Evolutionary conservation across 2,113 vertebrate genomes (phyloP), one percentile per base, ranked within the genome.

Genomic region (Cyprinodon tularosa): DNA sequence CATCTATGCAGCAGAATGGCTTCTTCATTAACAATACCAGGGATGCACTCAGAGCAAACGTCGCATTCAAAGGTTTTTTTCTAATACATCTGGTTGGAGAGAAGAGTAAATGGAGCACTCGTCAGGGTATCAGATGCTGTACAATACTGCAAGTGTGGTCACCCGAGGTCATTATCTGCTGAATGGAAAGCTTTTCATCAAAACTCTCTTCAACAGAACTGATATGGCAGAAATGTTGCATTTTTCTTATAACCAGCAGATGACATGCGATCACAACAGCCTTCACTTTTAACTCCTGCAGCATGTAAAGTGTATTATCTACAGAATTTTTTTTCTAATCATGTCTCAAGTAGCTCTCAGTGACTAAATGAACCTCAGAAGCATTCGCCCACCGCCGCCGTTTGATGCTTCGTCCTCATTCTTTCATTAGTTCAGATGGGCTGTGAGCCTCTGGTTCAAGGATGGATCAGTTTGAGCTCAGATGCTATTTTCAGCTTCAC

Each of bases 361-460:
- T 20, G n/a, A 29, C 2, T 45, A 29, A 45, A 1, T 29, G 60
- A 74, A 48, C 70, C 66, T 71, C 44, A 22, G 45, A 39, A 61
- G 61, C 65, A 62, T 84, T 71, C 81, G 62, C 71, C 67, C 72
- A 66, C 15, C 6, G 63, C 76, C 57, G 29, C 75, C 10, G 57
- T 81, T 82, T 85, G 80, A 88, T 84, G 81, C 84, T 78, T 78
- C 86, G 82, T 84, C 86, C 83, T 75, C 82, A 83, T 87, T 88
- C 90, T 78, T 88, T 88, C 74, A 81, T 87, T 83, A 72, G 68
- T 59, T 39, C 36, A 60, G 57, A 68, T 73, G 63, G n/a, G 74
- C 67, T 60, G 77, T 47, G 75, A 66, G 86, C 66, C 44, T 66
- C 45, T 45, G 59, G 15, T 64, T 78, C 73, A 74, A 76, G 62